These are phyloP conservation scores for Melanogrammus aeglefinus DNA, from an alignment of 2,797 vertebrate species.

Conservation along the genomic window DNA sequence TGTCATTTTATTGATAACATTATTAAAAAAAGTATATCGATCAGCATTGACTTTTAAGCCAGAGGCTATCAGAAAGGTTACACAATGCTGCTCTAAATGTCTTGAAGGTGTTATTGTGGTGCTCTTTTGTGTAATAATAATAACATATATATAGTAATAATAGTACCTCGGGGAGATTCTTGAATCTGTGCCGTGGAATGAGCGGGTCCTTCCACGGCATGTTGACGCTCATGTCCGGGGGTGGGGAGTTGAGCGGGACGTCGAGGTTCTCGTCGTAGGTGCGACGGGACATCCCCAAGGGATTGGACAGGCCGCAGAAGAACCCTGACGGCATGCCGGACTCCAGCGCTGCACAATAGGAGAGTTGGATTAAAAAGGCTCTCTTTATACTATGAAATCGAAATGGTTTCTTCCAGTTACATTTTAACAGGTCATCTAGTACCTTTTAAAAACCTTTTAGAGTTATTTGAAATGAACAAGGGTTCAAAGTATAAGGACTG, in stretches of 20 bases:
- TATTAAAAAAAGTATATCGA: too few species aligned
- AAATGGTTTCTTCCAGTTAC: neutral
- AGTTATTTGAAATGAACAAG: too few species aligned
- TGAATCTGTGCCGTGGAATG: conserved; percentile 87
- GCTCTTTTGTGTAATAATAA: neutral
- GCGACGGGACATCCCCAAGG: conserved; percentile 78
- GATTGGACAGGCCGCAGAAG: conserved; percentile 76
- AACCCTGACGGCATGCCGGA: conserved; percentile 40
- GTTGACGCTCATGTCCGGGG: conserved; percentile 79
- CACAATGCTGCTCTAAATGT: neutral
- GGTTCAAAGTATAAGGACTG: neutral
- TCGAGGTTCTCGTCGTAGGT: conserved; percentile 90
- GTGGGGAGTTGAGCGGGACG: conserved; percentile 85
- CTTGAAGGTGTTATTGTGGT: neutral
- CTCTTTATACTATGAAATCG: neutral
- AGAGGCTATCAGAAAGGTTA: neutral
- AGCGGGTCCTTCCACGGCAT: conserved; percentile 88
- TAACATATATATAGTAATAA: neutral
- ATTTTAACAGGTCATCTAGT: neutral
- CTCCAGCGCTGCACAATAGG: conserved; percentile 53
- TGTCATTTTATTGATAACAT: too few species aligned
- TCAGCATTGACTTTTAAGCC: too few species aligned
- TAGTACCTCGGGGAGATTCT: conserved; percentile 81
- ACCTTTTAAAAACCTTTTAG: neutral
- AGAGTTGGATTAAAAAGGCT: neutral